Base-by-base conservation (phyloP, 2,888 invertebrate genomes). In the Torymus auratus region DNA sequence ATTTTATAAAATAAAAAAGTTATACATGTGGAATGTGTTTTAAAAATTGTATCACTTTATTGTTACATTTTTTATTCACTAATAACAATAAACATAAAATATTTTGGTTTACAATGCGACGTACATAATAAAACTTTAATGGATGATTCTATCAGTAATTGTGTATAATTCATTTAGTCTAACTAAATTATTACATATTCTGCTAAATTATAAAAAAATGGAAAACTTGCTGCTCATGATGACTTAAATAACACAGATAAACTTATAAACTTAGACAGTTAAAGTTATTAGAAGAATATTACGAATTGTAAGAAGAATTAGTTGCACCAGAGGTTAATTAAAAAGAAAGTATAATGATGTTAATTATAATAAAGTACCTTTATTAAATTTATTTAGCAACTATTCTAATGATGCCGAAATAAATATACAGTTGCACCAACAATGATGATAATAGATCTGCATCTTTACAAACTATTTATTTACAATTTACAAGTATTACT, bases 401-500 rank as follows among this genome's bases (percentile, higher is more conserved):
- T 76, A 73, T 12, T 50, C 67, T 73, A 75, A 75, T 70, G 77
- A 80, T 82, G 80, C 75, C 64, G 62, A 72, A 83, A 83, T 80
- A 80, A 83, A 83, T 83, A 78, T 80, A 80, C 80, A 83, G n/a
- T 76, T 74, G 82, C 75, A 78, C 71, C 80, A 82, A 78, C 71
- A 71, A 78, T n/a, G 55, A 61, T 61, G 78, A 75, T 78, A 80
- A 82, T 82, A 82, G 78, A 80, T 80, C 60, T 77, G 55, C 65
- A 78, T 82, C 78, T 80, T 80, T 75, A 83, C 75, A 80, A 80
- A 78, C 78, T 83, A 83, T 75, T 55, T 83, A 80, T 83, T 77
- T 83, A 83, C 82, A 83, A 83, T 83, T 80, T 83, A 83, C 82
- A 83, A 72, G 50, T 83, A 82, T 75, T 80, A 69, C 68, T 78